Evolutionary conservation across 2,888 invertebrate species (phyloP).

Genomic region (Abrostola triplasia): DNA sequence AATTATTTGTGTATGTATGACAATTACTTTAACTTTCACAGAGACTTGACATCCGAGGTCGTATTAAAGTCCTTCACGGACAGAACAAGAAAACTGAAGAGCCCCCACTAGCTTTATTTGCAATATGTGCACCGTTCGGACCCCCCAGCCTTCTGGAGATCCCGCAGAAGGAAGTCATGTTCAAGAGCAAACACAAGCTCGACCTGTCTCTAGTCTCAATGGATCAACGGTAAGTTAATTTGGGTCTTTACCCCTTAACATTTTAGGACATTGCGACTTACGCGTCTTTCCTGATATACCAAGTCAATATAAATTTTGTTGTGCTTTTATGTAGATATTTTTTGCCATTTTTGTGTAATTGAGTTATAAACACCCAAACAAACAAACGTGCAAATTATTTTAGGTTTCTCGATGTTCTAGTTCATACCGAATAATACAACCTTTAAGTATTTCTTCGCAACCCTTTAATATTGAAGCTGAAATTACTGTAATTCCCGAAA

Average conservation of each 20-base stretch:
- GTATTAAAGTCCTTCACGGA: conserved; percentile 98
- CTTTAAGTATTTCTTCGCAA: background rate
- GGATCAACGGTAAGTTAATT: conserved; percentile 94
- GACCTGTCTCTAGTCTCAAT: conserved; percentile 98
- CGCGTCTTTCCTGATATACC: too few relatives aligned
- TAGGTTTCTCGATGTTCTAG: too few relatives aligned
- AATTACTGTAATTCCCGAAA: background rate
- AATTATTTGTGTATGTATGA: conserved; percentile 18
- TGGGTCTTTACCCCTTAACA: too few relatives aligned
- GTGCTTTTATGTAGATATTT: too few relatives aligned
- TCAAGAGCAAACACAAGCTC: conserved; percentile 99
- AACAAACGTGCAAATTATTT: too few relatives aligned
- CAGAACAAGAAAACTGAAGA: conserved; percentile 98
- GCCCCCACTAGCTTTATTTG: conserved; percentile 97
- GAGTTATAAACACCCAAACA: too few relatives aligned
- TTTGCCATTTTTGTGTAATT: too few relatives aligned
- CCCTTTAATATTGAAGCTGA: conserved; percentile 8
- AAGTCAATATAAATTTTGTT: too few relatives aligned
- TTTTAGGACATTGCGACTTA: too few relatives aligned
- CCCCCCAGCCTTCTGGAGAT: conserved; percentile 98
- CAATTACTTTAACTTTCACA: conserved; percentile 77
- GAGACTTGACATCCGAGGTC: conserved; percentile 99
- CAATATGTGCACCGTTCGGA: conserved; percentile 99
- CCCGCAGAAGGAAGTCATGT: conserved; percentile 99
- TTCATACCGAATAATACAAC: too few relatives aligned